phyloP scores from a whole-genome alignment of 1,140 invertebrate species.

The roundworm (Caenorhabditis elegans) region WBcel235 BX284605.5:6476001-6476500 shows the following conservation, averaged over 20 bases:
- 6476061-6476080: neutral
- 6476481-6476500: too few species aligned
- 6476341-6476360: neutral
- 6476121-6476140: neutral
- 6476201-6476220: too few species aligned
- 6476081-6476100: neutral
- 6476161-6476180: neutral
- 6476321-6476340: conserved; percentile 1
- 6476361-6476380: neutral
- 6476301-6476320: neutral
- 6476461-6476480: too few species aligned
- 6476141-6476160: neutral
- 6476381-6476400: neutral
- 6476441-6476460: too few species aligned
- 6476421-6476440: neutral
- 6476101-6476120: too few species aligned
- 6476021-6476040: neutral
- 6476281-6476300: neutral
- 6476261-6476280: neutral
- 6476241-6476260: neutral
- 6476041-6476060: neutral
- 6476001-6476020: neutral
- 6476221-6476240: neutral
- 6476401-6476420: neutral
- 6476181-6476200: too few species aligned